Evolutionary conservation across 2,797 vertebrate species (phyloP), one percentile per base, ranked within the genome.

Genomic region (Molossus molossus): DNA sequence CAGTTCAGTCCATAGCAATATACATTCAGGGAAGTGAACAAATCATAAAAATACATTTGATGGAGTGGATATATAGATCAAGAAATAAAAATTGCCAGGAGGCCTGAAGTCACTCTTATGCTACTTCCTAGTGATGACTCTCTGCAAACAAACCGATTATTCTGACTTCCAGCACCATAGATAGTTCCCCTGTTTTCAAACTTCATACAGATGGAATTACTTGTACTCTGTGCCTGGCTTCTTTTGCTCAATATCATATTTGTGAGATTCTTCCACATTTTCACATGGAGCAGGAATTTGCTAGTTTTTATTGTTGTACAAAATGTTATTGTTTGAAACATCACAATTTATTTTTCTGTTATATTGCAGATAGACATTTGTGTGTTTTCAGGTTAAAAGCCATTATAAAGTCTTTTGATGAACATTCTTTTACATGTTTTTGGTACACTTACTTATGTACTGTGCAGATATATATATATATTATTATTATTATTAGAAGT

Each of bases 1-100:
- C 57, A 93, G 57, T 93, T 93, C 5, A 57, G 37, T 48, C 33
- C 20, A 73, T 33, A 81, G 33, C 15, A 83, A 67, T 14, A 72
- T 23, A 58, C 1, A 50, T 79, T 77, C 25, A 77, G 48, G 33
- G 18, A 67, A 79, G 57, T 72, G 18, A n/a, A 76, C 29, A 55
- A 58, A 72, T 83, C 29, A 10, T 79, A 83, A 62, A 8, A 87
- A 87, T 70, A 27, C 45, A 33, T 58, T 37, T 65, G 48, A 70
- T 94, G 40, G 40, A 45, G 40, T 45, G 40, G 48, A 18, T 29
- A 25, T 12, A 88, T 9, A 67, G 27, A 67, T 76, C 27, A 88
- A 92, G 21, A 70, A 94, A 85, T 88, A 79, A 91, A 91, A 64
- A 92, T 57, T 80, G 18, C 57, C 50, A 33, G 27, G 37, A 73